Conservation (phyloP, 2,888 invertebrate species). For the Lepidocyrtoides sp. region DNA sequence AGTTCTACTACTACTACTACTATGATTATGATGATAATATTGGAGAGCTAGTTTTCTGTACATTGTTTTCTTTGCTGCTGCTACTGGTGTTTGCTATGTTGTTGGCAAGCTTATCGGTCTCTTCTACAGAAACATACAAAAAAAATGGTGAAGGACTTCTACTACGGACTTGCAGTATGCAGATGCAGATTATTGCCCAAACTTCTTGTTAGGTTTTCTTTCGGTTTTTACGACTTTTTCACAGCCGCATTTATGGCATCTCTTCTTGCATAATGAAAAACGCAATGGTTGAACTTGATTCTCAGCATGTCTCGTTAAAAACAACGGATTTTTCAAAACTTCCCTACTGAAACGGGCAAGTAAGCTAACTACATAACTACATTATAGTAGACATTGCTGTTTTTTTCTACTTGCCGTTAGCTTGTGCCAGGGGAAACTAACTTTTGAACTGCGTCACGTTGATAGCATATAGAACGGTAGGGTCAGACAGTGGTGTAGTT, state of each 20-base stretch:
- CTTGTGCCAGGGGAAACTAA: constrained; percentile 36
- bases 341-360: not conserved
- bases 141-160: constrained; percentile 22
- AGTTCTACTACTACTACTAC: too few species aligned
- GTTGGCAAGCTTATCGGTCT: not conserved
- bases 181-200: constrained; percentile 75
- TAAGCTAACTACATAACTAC: not conserved
- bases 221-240: constrained; percentile 75
- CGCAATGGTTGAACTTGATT: constrained; percentile 77
- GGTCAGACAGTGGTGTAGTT: constrained; percentile 11
- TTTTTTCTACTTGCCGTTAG: not conserved
- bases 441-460: constrained; percentile 40
- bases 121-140: constrained; percentile 18
- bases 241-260: constrained; percentile 74
- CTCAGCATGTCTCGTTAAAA: constrained; percentile 68
- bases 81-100: not conserved
- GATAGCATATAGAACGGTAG: not conserved
- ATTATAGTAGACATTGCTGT: not conserved
- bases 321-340: constrained; percentile 48
- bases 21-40: not conserved
- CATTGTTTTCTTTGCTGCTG: too few species aligned
- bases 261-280: constrained; percentile 76
- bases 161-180: constrained; percentile 54
- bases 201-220: constrained; percentile 56
- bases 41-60: not conserved